These are phyloP conservation scores for Malurus melanocephalus DNA, from an alignment of 2,113 vertebrate species.

Conservation along the genomic window DNA sequence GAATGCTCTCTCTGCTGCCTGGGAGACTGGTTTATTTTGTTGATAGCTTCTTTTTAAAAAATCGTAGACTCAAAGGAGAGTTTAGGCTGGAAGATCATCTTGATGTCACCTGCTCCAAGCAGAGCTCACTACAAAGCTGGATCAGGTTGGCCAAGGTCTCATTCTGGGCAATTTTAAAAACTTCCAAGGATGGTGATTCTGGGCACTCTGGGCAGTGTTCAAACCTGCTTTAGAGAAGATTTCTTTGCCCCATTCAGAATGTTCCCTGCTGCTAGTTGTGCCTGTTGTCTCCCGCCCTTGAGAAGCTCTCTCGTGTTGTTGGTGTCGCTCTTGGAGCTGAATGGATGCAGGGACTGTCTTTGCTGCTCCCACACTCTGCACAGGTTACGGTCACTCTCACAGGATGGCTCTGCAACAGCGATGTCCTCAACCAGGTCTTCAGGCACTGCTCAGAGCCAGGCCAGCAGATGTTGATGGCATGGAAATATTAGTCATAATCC, in stretches of 20 bases:
- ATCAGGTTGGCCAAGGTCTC: background rate
- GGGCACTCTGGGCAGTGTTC: background rate
- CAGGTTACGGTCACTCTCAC: fast-evolving
- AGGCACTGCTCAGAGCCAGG: background rate
- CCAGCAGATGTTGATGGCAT: background rate
- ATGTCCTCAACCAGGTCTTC: background rate
- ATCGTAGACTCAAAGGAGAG: background rate
- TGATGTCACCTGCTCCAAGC: background rate
- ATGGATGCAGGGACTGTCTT: background rate
- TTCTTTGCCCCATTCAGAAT: background rate
- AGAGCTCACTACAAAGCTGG: background rate
- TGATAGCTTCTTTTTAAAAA: background rate
- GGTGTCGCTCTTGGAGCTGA: background rate
- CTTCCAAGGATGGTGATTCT: background rate
- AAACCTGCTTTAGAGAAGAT: background rate
- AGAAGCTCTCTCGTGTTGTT: background rate
- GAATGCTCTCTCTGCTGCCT: background rate
- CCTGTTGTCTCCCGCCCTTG: background rate
- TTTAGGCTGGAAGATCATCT: background rate
- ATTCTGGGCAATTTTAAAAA: background rate
- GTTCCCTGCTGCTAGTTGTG: background rate
- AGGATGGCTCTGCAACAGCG: background rate
- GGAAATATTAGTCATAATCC: background rate
- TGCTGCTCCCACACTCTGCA: background rate
- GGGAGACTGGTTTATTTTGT: background rate